Base-by-base conservation (phyloP, 1,140 invertebrate species). In the Batillaria attramentaria region DNA sequence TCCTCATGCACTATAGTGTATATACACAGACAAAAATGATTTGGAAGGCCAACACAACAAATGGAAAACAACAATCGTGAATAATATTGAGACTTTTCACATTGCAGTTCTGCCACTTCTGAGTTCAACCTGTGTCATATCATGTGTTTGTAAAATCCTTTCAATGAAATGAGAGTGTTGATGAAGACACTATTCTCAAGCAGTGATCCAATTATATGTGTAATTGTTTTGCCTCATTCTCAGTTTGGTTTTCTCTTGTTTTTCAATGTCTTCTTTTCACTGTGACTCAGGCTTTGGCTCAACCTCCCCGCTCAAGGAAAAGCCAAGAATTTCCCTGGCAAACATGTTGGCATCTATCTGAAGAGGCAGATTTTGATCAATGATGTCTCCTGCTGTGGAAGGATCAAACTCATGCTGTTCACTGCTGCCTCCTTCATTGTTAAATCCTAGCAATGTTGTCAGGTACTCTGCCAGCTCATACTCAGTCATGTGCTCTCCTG, bases 401-500 rank as follows among this genome's bases (percentile, higher is more conserved):
- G 86, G 78, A 70, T 90, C 88, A 80, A 89, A 87, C 3, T 87
- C 85, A 16, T 88, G 87, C 66, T 88, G 78, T 78, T 91, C 90
- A 77, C 88, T 87, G 57, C 86, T 89, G 4, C 89, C 89, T 8
- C 89, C 89, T 75, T 91, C 90, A 6, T 79, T 83, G 72, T 89
- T 90, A 77, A 86, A 90, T 62, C 90, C 89, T 24, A 91, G 82
- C 72, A 90, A 81, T 35, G 89, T 91, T 24, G 89, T 87, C 69
- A 91, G 80, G 81, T 89, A 91, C 75, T 91, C 90, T 1, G 91
- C 89, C 41, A 91, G 81, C 78, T 91, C 90, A 81, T 89, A 87
- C 78, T 91, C 91, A 33, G 89, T 91, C 88, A 91, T 90, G 69
- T 90, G 89, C 79, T 91, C 90, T 33, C 91, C 90, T 90, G 79